Evolutionary conservation across 2,113 vertebrate species (phyloP), one percentile per base, ranked within the genome.

Genomic region (Podarcis cretensis): DNA sequence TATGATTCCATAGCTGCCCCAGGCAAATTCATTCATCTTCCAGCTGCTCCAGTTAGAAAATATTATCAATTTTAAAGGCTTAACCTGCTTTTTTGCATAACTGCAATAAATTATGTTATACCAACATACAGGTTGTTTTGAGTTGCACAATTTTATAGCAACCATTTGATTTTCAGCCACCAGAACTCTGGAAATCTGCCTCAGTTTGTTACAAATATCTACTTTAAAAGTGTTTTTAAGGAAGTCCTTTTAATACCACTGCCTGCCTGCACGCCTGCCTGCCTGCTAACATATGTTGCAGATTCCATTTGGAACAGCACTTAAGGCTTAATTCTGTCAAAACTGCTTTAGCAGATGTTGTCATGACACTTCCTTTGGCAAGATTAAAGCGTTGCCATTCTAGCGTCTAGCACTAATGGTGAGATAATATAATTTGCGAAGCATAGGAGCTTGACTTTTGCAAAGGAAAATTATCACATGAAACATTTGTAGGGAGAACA

Each of bases 281-380:
- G 83, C 83, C 77, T 89, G 43, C 54, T 37, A 92, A 86, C 86
- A 83, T 76, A 89, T 78, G 81, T 65, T 92, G 32, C 12, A 78
- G 54, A 86, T 84, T 92, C 16, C 18, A 80, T 92, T 93, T 84
- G 40, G 69, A 91, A 83, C 71, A 25, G 21, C 80, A 48, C 20
- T 93, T 94, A 86, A 81, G 85, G 73, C 63, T 92, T 92, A 92
- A 91, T 93, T 85, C 20, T 87, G 88, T 68, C 73, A 92, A 91
- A 87, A 92, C 65, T 81, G 43, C 16, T 12, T 91, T 84, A 91
- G 86, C 86, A 85, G 89, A 54, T 84, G 87, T 92, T 96, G 92
- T 92, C 92, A 92, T 94, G 91, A 91, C 90, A 94, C 91, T 92
- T 94, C 43, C 32, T 68, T 88, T 87, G 78, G 84, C 82, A 92